Conservation (phyloP, 2,888 invertebrate genomes). For the Lasius fuliginosus region DNA sequence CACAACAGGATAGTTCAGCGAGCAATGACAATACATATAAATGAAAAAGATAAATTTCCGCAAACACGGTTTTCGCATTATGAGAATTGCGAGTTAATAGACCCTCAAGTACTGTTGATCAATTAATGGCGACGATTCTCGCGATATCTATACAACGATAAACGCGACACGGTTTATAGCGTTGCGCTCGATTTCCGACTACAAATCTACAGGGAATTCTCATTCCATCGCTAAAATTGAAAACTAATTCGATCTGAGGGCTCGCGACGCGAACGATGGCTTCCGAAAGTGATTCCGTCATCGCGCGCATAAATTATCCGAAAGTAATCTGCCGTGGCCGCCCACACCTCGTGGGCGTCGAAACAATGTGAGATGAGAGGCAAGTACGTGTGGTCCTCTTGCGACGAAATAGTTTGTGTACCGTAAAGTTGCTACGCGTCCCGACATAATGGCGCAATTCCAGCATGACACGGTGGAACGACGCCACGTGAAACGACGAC, state of each 20-base stretch:
- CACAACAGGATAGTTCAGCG: background rate
- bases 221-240: background rate
- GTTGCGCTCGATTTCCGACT: background rate
- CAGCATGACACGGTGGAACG: background rate
- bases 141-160: background rate
- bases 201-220: background rate
- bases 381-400: background rate
- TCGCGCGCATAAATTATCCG: constrained; percentile 9
- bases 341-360: background rate
- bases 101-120: background rate
- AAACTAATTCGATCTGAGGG: background rate
- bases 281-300: background rate
- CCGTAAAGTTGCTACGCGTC: constrained; percentile 22
- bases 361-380: constrained; percentile 6
- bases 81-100: background rate
- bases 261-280: background rate
- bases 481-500: background rate
- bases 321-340: constrained; percentile 7
- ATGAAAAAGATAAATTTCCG: background rate
- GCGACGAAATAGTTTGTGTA: background rate
- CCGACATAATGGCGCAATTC: constrained; percentile 19
- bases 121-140: background rate
- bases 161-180: background rate
- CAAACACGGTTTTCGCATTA: constrained; percentile 23
- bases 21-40: background rate